Conservation (phyloP, 2,113 vertebrate genomes). For the Trachemys scripta region DNA sequence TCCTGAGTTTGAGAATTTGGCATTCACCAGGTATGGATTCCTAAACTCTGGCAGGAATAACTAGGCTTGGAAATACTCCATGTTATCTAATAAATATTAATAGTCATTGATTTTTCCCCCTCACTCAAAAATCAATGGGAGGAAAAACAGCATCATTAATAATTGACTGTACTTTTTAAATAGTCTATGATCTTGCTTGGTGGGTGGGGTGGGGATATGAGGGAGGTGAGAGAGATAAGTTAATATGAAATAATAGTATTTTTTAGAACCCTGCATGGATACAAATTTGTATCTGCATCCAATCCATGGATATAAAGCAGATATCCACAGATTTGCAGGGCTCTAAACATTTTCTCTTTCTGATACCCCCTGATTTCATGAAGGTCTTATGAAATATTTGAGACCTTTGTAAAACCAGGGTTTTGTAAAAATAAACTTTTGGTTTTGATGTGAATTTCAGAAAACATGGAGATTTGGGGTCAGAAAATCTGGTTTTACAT, state of each 20-base stretch:
- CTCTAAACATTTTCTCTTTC: neutral
- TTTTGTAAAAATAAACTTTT: neutral
- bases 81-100: neutral
- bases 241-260: neutral
- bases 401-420: neutral
- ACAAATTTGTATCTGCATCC: too few species aligned
- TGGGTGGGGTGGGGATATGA: neutral
- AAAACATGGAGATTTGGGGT: neutral
- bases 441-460: neutral
- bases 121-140: neutral
- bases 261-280: too few species aligned
- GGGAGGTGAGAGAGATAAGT: neutral
- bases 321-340: too few species aligned
- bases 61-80: neutral
- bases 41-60: neutral
- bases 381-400: neutral
- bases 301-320: too few species aligned
- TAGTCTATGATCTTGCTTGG: neutral
- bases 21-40: neutral
- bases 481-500: neutral
- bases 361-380: neutral
- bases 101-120: neutral
- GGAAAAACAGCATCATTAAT: neutral
- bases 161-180: neutral
- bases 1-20: neutral